These are phyloP conservation scores for Lithophane leautieri DNA, from an alignment of 2,888 invertebrate species.

Conservation along the genomic window DNA sequence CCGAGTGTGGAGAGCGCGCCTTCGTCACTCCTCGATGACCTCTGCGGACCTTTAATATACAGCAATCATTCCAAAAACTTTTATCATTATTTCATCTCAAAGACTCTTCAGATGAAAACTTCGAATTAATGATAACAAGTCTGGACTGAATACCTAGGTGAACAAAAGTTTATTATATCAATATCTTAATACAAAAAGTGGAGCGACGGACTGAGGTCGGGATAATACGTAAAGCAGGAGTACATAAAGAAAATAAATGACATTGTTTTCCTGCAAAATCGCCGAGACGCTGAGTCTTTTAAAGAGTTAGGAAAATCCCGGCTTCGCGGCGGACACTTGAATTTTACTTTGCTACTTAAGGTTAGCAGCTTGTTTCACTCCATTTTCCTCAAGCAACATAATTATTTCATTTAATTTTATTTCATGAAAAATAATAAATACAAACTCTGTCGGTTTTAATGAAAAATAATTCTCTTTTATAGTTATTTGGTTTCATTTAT, in stretches of 20 bases:
- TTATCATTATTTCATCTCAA: slow-evolving; percentile 17
- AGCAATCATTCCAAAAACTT: slow-evolving; percentile 30
- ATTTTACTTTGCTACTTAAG: slow-evolving; percentile 49
- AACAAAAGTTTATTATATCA: slow-evolving; percentile 44
- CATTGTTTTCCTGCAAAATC: slow-evolving; percentile 50
- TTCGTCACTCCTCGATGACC: slow-evolving; percentile 50
- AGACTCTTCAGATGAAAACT: slow-evolving; percentile 35
- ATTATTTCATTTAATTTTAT: slow-evolving; percentile 14
- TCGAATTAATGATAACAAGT: slow-evolving; percentile 23
- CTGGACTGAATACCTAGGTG: slow-evolving; percentile 9
- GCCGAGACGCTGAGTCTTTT: slow-evolving; percentile 46
- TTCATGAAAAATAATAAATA: background rate
- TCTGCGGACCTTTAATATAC: slow-evolving; percentile 29
- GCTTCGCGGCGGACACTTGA: slow-evolving; percentile 36
- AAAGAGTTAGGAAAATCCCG: slow-evolving; percentile 52
- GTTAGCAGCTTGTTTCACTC: slow-evolving; percentile 36
- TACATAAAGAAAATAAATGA: slow-evolving; percentile 55
- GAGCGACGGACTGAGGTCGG: slow-evolving; percentile 28
- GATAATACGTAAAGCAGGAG: slow-evolving; percentile 43
- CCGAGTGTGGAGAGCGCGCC: slow-evolving; percentile 56
- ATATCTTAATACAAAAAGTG: slow-evolving; percentile 36
- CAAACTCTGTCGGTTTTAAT: slow-evolving; percentile 5
- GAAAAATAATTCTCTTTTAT: slow-evolving; percentile 18
- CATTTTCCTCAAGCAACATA: slow-evolving; percentile 24
- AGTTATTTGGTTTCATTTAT: slow-evolving; percentile 26